Evolutionary conservation across 35 echinoderm and acorn worm genomes (phyloP).

Genomic region (Ophiothrix spiculata): DNA sequence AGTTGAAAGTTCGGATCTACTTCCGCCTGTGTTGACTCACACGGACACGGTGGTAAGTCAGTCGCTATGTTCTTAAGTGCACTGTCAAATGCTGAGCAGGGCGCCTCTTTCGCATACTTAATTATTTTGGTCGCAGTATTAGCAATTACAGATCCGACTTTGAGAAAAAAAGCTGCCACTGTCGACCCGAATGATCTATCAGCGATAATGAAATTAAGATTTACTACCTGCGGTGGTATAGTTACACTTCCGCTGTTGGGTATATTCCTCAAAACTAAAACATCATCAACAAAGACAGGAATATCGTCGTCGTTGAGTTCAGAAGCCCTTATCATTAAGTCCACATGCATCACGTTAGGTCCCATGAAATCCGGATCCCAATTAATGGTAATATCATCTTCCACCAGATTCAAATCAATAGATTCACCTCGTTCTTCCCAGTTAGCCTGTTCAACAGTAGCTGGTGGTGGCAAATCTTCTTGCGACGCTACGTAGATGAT

Average conservation of each 20-base stretch:
- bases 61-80: neutral
- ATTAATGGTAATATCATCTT: conserved; percentile 7
- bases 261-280: neutral
- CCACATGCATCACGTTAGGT: neutral
- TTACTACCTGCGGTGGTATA: neutral
- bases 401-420: conserved; percentile 23
- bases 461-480: conserved; percentile 27
- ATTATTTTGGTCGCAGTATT: neutral
- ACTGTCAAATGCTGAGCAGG: neutral
- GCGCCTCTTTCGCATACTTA: neutral
- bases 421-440: neutral
- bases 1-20: conserved; percentile 5
- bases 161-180: neutral
- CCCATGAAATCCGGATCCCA: conserved; percentile 26
- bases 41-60: conserved; percentile 44
- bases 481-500: conserved; percentile 48
- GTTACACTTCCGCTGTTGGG: conserved; percentile 28
- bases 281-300: conserved; percentile 18
- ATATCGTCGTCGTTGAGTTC: neutral
- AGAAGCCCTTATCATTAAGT: neutral
- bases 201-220: neutral
- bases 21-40: conserved; percentile 15
- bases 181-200: neutral
- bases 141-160: neutral
- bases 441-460: conserved; percentile 2